Evolutionary conservation across 2,888 invertebrate genomes (phyloP).

Genomic region (Zhuqinia jingwanae): DNA sequence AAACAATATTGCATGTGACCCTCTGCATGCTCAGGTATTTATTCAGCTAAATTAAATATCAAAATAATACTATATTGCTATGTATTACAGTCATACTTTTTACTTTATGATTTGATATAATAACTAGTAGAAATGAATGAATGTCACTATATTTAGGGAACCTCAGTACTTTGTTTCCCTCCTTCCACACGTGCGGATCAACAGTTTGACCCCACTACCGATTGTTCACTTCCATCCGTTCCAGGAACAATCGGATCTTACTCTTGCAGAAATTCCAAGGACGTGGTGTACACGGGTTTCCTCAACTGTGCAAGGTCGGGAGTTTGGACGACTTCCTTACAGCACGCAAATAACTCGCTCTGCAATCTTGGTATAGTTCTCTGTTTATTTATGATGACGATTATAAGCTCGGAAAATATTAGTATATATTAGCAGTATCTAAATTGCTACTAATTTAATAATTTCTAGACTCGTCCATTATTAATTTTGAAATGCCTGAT

Average conservation of each 20-base stretch:
- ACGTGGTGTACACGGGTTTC: constrained; percentile 48
- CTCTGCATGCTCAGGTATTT: constrained; percentile 42
- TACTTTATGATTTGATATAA: too few relatives aligned
- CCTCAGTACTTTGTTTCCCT: constrained; percentile 56
- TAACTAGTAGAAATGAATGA: too few relatives aligned
- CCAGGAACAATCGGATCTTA: constrained; percentile 64
- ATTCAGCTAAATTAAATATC: background rate
- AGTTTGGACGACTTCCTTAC: constrained; percentile 51
- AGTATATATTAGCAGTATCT: too few relatives aligned
- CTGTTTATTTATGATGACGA: background rate
- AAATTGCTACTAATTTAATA: too few relatives aligned
- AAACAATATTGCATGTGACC: constrained; percentile 23
- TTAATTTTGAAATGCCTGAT: constrained; percentile 62
- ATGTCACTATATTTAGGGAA: constrained; percentile 43
- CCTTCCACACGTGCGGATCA: constrained; percentile 16
- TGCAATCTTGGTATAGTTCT: constrained; percentile 60
- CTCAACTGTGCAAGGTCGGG: constrained; percentile 50
- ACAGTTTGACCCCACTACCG: constrained; percentile 16
- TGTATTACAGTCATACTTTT: too few relatives aligned
- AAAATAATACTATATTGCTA: background rate
- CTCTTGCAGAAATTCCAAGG: constrained; percentile 48
- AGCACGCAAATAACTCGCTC: constrained; percentile 58
- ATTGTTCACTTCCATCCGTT: constrained; percentile 51
- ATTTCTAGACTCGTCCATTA: constrained; percentile 52
- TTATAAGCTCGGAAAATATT: too few relatives aligned